phyloP scores from a whole-genome alignment of 2,797 vertebrate species.

The Gymnothorax reevesii region DNA sequence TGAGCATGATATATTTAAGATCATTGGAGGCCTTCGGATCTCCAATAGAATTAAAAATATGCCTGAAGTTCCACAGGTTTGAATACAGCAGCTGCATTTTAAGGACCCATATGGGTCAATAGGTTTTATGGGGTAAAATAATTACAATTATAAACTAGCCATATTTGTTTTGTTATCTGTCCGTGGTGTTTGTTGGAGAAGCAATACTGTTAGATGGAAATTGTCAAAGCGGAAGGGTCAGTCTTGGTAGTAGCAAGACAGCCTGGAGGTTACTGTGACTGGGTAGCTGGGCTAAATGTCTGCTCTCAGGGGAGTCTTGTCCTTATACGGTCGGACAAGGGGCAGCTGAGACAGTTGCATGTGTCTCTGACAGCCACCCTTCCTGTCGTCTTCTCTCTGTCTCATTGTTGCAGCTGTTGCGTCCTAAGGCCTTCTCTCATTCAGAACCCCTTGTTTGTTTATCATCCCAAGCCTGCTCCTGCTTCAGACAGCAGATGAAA shows the following conservation, averaged over 20 bases:
- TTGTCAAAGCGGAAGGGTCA: neutral
- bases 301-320: slow-evolving; percentile 20
- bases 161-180: neutral
- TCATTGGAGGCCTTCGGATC: no score
- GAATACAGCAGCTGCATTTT: no score
- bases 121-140: neutral
- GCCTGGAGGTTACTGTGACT: slow-evolving; percentile 1
- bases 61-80: no score
- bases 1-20: no score
- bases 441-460: slow-evolving; percentile 31
- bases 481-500: slow-evolving; percentile 21
- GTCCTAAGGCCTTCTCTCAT: slow-evolving; percentile 32
- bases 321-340: slow-evolving; percentile 31
- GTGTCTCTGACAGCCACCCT: slow-evolving; percentile 29
- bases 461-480: slow-evolving; percentile 19
- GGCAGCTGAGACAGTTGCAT: slow-evolving; percentile 10
- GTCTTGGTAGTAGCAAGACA: neutral
- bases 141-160: neutral
- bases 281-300: slow-evolving; percentile 6
- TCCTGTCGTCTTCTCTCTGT: slow-evolving; percentile 24
- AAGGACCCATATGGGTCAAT: no score
- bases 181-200: neutral
- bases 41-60: no score
- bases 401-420: slow-evolving; percentile 41
- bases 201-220: neutral